Percentiles rank a stretch among this genome's conserved stretches.
phyloP scores from a whole-genome alignment of 2,888 invertebrate genomes.

The Pollenia griseotomentosa region DNA sequence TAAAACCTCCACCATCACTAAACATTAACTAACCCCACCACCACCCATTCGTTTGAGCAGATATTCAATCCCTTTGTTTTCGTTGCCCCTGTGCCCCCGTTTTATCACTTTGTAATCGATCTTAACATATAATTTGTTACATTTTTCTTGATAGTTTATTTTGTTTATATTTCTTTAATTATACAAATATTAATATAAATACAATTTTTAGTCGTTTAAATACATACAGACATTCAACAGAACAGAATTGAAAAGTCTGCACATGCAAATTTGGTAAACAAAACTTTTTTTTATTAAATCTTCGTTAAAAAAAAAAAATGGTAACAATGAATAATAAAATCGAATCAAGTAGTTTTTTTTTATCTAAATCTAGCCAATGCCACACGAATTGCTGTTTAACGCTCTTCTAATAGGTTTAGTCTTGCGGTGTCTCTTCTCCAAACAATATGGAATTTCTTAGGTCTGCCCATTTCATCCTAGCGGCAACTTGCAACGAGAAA shows the following conservation, averaged over 20 bases:
- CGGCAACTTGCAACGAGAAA: no score
- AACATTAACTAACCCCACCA: not conserved
- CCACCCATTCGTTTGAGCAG: conserved; percentile 58
- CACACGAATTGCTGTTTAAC: no score
- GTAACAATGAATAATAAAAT: no score
- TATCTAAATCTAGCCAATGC: no score
- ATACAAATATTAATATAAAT: not conserved
- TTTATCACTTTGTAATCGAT: conserved; percentile 47
- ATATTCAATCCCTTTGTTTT: conserved; percentile 41
- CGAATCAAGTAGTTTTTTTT: no score
- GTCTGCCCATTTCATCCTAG: no score
- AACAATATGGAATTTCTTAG: no score
- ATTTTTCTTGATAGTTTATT: conserved; percentile 45
- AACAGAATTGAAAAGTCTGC: not conserved
- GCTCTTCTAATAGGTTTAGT: no score
- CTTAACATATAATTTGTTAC: conserved; percentile 21
- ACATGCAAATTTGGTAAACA: no score
- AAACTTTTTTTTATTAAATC: no score
- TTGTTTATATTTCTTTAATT: conserved; percentile 19
- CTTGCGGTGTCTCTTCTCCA: no score
- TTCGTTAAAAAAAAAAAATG: no score
- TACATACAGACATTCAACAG: not conserved
- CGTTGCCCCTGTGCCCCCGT: conserved; percentile 16
- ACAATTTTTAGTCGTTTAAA: conserved; percentile 4
- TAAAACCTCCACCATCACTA: conserved; percentile 7